These are phyloP conservation scores for Sesia apiformis DNA, from an alignment of 2,888 invertebrate genomes.

Conservation along the genomic window DNA sequence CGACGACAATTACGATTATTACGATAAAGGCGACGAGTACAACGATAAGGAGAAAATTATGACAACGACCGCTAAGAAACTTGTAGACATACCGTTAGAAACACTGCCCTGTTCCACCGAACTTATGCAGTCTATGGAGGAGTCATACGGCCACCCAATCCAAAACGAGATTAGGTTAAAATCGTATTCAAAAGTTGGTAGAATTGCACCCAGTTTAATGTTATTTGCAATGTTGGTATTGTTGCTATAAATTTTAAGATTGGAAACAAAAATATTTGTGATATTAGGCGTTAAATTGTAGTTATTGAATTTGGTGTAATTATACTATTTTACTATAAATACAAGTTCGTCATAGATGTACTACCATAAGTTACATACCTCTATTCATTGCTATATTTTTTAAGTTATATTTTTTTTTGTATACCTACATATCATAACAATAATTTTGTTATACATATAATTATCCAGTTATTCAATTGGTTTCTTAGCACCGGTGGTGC, in stretches of 20 bases:
- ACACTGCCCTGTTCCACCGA: constrained; percentile 65
- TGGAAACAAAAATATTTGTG: constrained; percentile 51
- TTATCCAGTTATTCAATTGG: too few species aligned
- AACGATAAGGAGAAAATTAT: constrained; percentile 34
- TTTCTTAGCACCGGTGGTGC: too few species aligned
- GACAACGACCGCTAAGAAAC: constrained; percentile 41
- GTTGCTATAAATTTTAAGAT: constrained; percentile 18
- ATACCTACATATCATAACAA: too few species aligned
- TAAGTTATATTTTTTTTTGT: too few species aligned
- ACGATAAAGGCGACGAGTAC: constrained; percentile 53
- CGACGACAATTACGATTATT: constrained; percentile 58
- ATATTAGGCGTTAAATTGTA: constrained; percentile 55
- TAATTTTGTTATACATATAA: too few species aligned
- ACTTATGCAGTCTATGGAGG: constrained; percentile 55
- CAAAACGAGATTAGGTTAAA: constrained; percentile 66
- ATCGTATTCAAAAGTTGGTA: constrained; percentile 44
- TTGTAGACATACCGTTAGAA: constrained; percentile 54
- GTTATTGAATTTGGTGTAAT: constrained; percentile 28
- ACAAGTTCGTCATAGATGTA: neutral
- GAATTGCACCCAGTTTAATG: constrained; percentile 30
- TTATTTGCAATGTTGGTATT: constrained; percentile 29
- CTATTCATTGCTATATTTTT: too few species aligned
- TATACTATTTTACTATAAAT: constrained; percentile 4
- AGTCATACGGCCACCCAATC: constrained; percentile 58
- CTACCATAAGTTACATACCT: too few species aligned